Percentiles rank a stretch among this genome's conserved stretches.
phyloP scores from a whole-genome alignment of 2,888 invertebrate species.

The Papilio gigon region DNA sequence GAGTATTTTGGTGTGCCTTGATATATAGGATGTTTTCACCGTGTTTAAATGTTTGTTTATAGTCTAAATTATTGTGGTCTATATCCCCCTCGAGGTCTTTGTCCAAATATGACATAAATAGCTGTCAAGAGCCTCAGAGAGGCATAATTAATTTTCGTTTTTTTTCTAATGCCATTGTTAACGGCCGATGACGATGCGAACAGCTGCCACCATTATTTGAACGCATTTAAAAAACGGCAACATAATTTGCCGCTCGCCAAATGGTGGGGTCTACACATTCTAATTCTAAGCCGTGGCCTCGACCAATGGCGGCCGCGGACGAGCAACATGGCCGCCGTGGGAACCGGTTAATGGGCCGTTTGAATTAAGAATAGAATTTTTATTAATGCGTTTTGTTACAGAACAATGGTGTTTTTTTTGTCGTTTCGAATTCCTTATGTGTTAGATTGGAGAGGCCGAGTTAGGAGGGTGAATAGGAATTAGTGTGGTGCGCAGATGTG shows the following conservation, averaged over 20 bases:
- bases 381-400: constrained; percentile 70
- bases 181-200: constrained; percentile 50
- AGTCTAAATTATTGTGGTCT: no score
- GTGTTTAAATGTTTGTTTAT: neutral
- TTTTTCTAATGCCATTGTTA: constrained; percentile 56
- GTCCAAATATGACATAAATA: constrained; percentile 9
- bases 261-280: constrained; percentile 82
- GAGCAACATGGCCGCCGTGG: constrained; percentile 81
- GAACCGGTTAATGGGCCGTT: constrained; percentile 81
- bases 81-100: neutral
- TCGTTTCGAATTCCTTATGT: constrained; percentile 53
- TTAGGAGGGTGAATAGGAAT: constrained; percentile 32
- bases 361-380: constrained; percentile 82
- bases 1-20: neutral
- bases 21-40: neutral
- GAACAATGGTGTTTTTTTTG: constrained; percentile 68
- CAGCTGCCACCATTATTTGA: constrained; percentile 76
- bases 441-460: constrained; percentile 44
- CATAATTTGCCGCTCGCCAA: constrained; percentile 80
- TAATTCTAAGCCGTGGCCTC: constrained; percentile 81
- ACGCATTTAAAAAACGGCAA: constrained; percentile 71
- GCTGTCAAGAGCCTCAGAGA: neutral
- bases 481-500: constrained; percentile 2
- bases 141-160: constrained; percentile 37
- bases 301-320: constrained; percentile 81